Evolutionary conservation across 2,888 invertebrate species (phyloP).

Genomic region (Parnassius apollo): DNA sequence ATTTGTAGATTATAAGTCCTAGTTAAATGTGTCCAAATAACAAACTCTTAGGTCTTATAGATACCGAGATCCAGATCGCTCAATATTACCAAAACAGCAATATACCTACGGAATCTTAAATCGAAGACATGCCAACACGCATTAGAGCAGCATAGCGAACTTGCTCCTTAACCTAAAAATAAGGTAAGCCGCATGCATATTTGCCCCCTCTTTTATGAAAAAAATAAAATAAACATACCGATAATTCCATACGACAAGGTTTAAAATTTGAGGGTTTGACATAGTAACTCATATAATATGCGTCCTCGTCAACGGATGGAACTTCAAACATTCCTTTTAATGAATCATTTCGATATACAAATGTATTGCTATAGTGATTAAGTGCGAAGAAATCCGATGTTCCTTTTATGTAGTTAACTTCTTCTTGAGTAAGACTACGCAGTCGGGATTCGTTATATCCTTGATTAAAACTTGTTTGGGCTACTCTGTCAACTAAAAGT

Average conservation of each 20-base stretch:
- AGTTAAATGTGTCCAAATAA: too few species aligned
- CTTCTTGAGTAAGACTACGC: conserved; percentile 58
- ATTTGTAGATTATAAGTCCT: too few species aligned
- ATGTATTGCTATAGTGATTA: conserved; percentile 82
- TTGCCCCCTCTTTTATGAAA: too few species aligned
- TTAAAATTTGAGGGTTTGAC: not conserved
- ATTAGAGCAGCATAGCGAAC: too few species aligned
- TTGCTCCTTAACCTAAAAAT: too few species aligned
- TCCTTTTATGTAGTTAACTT: conserved; percentile 46
- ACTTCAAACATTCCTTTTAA: conserved; percentile 22
- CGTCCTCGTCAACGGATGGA: conserved; percentile 31
- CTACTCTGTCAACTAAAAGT: conserved; percentile 77
- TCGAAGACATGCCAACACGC: too few species aligned
- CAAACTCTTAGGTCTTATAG: too few species aligned
- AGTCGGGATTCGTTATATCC: conserved; percentile 60
- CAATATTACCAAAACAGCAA: too few species aligned
- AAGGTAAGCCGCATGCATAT: not conserved
- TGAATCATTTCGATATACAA: conserved; percentile 34
- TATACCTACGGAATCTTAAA: too few species aligned
- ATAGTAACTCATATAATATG: conserved; percentile 27
- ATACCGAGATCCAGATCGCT: too few species aligned
- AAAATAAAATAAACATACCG: not conserved
- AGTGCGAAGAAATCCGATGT: conserved; percentile 61
- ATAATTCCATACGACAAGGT: conserved; percentile 2
- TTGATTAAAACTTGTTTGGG: conserved; percentile 67